These are phyloP conservation scores for Strigamia crassipes DNA, from an alignment of 2,888 invertebrate species.

Conservation along the genomic window DNA sequence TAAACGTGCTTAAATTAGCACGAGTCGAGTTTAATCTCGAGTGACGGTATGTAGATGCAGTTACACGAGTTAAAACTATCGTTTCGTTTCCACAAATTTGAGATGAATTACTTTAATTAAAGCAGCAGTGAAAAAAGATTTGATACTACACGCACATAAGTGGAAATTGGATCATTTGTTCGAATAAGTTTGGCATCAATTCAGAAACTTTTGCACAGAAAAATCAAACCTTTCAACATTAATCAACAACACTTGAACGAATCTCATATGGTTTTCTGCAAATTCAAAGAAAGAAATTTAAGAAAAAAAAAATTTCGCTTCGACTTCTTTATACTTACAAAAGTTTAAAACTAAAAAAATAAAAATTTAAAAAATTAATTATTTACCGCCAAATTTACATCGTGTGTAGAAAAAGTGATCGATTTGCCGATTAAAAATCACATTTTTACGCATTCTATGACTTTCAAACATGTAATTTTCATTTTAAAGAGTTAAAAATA, in stretches of 20 bases:
- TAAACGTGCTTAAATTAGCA: neutral
- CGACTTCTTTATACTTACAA: neutral
- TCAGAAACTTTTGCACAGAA: constrained; percentile 12
- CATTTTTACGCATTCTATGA: too few species aligned
- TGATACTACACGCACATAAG: neutral
- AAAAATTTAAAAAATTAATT: too few species aligned
- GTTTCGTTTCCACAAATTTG: neutral
- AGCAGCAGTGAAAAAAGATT: neutral
- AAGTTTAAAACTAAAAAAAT: too few species aligned
- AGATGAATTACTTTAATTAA: constrained; percentile 31
- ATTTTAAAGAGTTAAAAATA: neutral
- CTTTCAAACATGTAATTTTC: neutral
- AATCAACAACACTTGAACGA: constrained; percentile 14
- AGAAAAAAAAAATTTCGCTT: neutral
- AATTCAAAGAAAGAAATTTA: neutral
- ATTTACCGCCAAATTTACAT: too few species aligned
- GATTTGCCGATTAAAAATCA: neutral
- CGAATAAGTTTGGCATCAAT: constrained; percentile 30
- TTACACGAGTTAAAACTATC: neutral
- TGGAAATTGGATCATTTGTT: constrained; percentile 25
- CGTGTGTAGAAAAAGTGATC: neutral
- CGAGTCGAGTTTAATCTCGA: neutral
- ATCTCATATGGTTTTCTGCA: neutral
- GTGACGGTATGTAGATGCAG: neutral
- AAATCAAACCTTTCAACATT: constrained; percentile 27